Evolutionary conservation across 2,797 vertebrate species (phyloP).

Genomic region (Percopsis omiscomaycus): DNA sequence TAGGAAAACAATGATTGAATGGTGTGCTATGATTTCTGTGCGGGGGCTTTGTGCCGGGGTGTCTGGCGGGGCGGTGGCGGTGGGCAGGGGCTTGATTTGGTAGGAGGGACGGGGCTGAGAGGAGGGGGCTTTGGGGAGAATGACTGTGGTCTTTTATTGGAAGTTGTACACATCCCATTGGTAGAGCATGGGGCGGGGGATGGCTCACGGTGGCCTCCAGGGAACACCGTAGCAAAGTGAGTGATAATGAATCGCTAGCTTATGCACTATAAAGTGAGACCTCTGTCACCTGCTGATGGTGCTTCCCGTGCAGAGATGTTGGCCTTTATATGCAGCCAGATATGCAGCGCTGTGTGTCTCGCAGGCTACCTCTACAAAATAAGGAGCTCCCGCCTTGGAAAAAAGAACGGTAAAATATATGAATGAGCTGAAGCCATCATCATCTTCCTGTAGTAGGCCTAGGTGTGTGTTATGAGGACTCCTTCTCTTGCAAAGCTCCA

Average conservation of each 20-base stretch:
- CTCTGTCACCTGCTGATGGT: slow-evolving; percentile 11
- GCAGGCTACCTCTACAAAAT: neutral
- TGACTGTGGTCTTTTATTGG: slow-evolving; percentile 33
- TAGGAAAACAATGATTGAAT: slow-evolving; percentile 79
- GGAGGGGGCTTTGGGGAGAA: slow-evolving; percentile 15
- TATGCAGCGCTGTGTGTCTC: neutral
- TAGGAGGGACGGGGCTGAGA: slow-evolving; percentile 59
- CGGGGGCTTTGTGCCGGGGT: slow-evolving; percentile 76
- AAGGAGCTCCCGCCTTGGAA: no score
- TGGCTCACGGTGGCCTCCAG: neutral
- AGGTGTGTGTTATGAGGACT: neutral
- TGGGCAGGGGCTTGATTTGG: slow-evolving; percentile 60
- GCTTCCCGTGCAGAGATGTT: slow-evolving; percentile 1
- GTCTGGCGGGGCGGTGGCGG: slow-evolving; percentile 47
- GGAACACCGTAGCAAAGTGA: neutral
- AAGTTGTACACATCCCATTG: slow-evolving; percentile 65
- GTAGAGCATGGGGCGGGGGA: slow-evolving; percentile 50
- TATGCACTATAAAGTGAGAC: slow-evolving; percentile 23
- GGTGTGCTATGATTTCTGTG: slow-evolving; percentile 80
- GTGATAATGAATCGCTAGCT: slow-evolving; percentile 14
- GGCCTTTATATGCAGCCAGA: neutral
- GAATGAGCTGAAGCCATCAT: no score
- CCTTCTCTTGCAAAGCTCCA: neutral
- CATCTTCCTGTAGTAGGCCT: no score
- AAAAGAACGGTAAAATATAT: no score